Base-by-base conservation (phyloP, 2,113 vertebrate genomes). In the Seriola aureovittata region DNA sequence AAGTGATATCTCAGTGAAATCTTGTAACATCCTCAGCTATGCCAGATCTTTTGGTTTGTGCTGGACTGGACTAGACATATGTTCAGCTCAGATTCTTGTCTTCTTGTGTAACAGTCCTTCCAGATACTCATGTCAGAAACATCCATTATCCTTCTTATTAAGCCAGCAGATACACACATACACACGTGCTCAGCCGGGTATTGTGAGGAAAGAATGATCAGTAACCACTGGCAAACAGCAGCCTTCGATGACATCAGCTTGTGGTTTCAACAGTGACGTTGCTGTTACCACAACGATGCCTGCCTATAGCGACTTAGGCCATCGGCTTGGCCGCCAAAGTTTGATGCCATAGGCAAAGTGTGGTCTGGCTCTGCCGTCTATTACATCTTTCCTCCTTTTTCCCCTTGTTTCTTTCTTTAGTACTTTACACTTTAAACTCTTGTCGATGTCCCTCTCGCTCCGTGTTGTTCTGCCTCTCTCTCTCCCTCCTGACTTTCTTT, bases 291-390 rank as follows among this genome's bases (percentile, higher is more conserved):
- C 68, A 29, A 60, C 46, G 50, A 81, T 89, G 85, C 50, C 80
- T 80, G 78, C 69, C 67, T 74, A 48, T 79, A 57, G 80, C 38
- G 29, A 75, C 71, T 44, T 0, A 16, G 68, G 13, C 69, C 5
- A 8, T 68, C 38, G n/a, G 73, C 68, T 73, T 72, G 21, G 71
- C 81, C 16, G 86, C 92, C 90, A 90, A 44, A 93, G 69, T 91
- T 93, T 90, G 82, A 92, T 75, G 79, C 86, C 72, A 74, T 55
- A 81, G 81, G 85, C 88, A 82, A 92, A 90, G 70, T 86, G 85
- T 75, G 90, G 91, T 94, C 89, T 93, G 90, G 89, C 89, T 88
- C 80, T 36, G 2, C 69, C 80, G 36, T 83, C 78, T 78, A 76
- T 76, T 88, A 69, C 69, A 75, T 64, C 72, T 75, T 55, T 79